Evolutionary conservation across 2,797 vertebrate species (phyloP).

Genomic region (Sebastes minor): DNA sequence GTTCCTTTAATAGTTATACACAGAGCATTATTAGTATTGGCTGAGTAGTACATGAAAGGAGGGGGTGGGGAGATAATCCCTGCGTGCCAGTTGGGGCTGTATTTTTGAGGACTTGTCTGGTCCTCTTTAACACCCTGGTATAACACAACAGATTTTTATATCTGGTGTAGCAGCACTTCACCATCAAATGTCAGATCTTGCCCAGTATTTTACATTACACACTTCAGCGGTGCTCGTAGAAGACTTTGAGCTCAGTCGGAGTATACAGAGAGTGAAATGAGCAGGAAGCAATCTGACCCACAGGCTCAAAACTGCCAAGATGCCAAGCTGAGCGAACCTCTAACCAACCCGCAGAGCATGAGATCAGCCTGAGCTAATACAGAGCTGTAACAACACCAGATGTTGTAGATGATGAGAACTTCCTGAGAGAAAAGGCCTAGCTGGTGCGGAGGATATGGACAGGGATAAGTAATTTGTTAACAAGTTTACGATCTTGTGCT

Average conservation of each 20-base stretch:
- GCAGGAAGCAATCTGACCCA: slow-evolving; percentile 36
- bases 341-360: slow-evolving; percentile 21
- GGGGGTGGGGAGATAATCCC: neutral
- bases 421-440: neutral
- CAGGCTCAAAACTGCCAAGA: slow-evolving; percentile 28
- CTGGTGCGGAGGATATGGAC: slow-evolving; percentile 5
- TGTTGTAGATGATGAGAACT: slow-evolving; percentile 31
- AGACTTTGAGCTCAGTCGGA: neutral
- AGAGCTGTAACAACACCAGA: slow-evolving; percentile 30
- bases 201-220: neutral
- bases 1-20: neutral
- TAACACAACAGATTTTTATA: neutral
- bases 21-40: neutral
- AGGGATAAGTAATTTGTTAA: slow-evolving; percentile 26
- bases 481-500: slow-evolving; percentile 23
- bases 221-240: neutral
- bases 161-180: neutral
- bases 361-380: slow-evolving; percentile 34
- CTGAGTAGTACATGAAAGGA: neutral
- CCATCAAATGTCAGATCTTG: neutral
- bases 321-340: slow-evolving; percentile 42
- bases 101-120: neutral
- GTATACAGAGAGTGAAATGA: slow-evolving; percentile 25
- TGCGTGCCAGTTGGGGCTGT: neutral
- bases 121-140: neutral